Evolutionary conservation across 2,888 invertebrate species (phyloP), one percentile per base, ranked within the genome.

Genomic region (Drosophila anomalata): DNA sequence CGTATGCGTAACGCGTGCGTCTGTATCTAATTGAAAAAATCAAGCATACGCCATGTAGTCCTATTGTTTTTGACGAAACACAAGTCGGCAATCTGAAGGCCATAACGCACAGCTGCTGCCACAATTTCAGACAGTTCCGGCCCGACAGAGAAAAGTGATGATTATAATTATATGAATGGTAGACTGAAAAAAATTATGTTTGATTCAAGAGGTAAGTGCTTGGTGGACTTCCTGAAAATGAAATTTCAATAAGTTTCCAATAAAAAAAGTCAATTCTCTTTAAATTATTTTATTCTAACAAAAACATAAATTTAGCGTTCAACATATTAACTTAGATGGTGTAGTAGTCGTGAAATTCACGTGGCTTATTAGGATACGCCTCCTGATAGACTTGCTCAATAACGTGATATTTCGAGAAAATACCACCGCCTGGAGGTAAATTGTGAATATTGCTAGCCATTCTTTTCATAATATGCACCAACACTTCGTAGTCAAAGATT

Each of bases 21-120:
- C 44, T 79, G 75, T 73, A 57, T 79, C 73, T 82, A 82, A 82
- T 82, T 82, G 88, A 81, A 82, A 86, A 79, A 86, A 88, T 87
- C 67, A 70, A 70, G 77, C 65, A 62, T 76, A 52, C 61, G 56
- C 54, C 67, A 56, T 50, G 75, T 46, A 36, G 47, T 62, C 33
- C 59, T 42, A 65, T 66, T 78, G 68, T 53, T 67, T 61, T 73
- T 78, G 72, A 57, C 59, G 57, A 57, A 73, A 46, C 62, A 46
- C 47, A 73, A 68, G 41, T 48, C n/a, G 7, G 51, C 69, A 22
- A 41, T 59, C 11, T 42, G 22, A 46, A 33, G 50, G n/a, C 53
- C 17, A 81, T 66, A 66, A 74, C 17, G 36, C 51, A n/a, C 87
- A 78, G 74, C 65, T 81, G 80, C 50, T 65, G 76, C 59, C 41